These are phyloP conservation scores for Hetaerina titia DNA, from an alignment of 2,888 invertebrate genomes.

Conservation along the genomic window DNA sequence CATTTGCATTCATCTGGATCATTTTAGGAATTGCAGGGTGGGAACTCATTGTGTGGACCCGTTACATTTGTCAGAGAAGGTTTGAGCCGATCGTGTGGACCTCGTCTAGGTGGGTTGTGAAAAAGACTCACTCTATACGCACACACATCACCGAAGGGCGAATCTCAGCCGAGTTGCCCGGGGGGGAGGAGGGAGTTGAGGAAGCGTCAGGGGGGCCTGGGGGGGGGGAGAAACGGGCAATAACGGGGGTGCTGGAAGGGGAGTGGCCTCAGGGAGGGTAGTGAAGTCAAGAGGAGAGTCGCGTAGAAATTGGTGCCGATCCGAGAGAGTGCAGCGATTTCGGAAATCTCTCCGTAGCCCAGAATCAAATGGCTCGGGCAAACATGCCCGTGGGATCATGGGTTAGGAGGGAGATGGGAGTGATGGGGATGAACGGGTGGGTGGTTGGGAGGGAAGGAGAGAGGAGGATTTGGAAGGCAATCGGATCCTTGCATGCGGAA, in stretches of 20 bases:
- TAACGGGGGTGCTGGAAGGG: neutral
- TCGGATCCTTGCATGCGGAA: conserved; percentile 60
- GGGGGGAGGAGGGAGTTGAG: conserved; percentile 69
- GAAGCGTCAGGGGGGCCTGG: conserved; percentile 69
- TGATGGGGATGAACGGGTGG: neutral
- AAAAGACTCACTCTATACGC: neutral
- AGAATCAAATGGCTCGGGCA: neutral
- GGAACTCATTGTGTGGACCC: neutral
- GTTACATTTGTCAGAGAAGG: neutral
- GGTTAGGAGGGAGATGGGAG: neutral
- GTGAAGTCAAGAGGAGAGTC: neutral
- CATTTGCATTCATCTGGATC: no score
- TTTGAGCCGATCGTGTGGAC: conserved; percentile 68
- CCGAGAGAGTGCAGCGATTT: conserved; percentile 57
- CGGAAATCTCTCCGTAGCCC: neutral
- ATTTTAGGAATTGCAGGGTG: conserved; percentile 72
- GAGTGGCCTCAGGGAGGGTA: neutral
- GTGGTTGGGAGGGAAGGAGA: neutral
- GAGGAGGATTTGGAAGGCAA: neutral
- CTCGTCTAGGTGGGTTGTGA: conserved; percentile 70
- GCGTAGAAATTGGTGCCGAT: conserved; percentile 34
- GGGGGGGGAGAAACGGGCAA: neutral
- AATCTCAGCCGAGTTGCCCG: conserved; percentile 23
- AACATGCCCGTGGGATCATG: no score
- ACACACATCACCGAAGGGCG: no score